Conservation (phyloP, 2,797 vertebrate genomes). For the Denticeps clupeoides region DNA sequence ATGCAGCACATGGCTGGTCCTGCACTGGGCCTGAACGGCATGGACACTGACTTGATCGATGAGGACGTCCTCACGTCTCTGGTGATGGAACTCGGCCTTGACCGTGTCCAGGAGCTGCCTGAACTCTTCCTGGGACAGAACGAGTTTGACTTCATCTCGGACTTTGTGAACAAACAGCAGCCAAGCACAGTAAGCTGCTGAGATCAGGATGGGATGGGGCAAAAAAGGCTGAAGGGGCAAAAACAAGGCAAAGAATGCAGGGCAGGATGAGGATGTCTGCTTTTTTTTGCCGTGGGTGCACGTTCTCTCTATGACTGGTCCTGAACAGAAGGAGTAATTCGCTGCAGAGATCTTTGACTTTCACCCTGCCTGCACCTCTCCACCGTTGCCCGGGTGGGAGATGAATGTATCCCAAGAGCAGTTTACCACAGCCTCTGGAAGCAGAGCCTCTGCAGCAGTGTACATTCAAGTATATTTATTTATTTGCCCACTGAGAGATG, state of each 20-base stretch:
- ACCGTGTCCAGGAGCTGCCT: constrained; percentile 88
- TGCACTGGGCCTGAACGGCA: constrained; percentile 69
- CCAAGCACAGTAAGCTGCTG: constrained; percentile 90
- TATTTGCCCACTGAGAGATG: constrained; percentile 52
- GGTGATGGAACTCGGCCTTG: constrained; percentile 86
- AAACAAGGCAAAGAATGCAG: too few species aligned
- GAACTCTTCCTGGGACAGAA: constrained; percentile 95
- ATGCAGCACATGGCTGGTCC: constrained; percentile 75
- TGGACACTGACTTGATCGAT: constrained; percentile 89
- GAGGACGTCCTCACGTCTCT: constrained; percentile 91
- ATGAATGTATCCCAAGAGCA: constrained; percentile 72
- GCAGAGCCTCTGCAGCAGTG: constrained; percentile 39
- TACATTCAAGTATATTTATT: constrained; percentile 65
- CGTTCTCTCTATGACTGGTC: too few species aligned
- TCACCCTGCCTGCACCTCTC: too few species aligned
- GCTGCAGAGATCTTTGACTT: too few species aligned
- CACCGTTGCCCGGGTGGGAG: too few species aligned
- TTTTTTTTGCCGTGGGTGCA: constrained; percentile 1
- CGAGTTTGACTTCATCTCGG: constrained; percentile 92
- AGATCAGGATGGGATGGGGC: constrained; percentile 31
- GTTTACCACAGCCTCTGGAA: constrained; percentile 41
- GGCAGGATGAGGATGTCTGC: constrained; percentile 17
- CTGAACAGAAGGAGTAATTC: too few species aligned
- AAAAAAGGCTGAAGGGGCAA: constrained; percentile 27
- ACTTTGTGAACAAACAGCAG: constrained; percentile 92